Conservation (phyloP, 2,113 vertebrate genomes). For the Takifugu flavidus region DNA sequence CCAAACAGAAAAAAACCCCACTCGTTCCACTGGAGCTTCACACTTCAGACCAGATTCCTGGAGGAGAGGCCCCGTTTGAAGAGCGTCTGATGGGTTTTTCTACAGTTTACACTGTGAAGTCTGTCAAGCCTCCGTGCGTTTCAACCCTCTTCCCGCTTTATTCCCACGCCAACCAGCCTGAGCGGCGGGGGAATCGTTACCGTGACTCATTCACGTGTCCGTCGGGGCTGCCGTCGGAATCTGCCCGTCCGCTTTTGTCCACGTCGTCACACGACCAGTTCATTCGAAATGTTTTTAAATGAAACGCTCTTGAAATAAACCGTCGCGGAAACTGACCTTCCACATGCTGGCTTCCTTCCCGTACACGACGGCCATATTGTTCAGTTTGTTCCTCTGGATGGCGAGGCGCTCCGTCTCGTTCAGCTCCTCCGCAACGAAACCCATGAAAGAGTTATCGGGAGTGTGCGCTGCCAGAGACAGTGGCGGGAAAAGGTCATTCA, state of each 20-base stretch:
- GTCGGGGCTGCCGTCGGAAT: no score
- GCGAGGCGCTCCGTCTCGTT: constrained; percentile 83
- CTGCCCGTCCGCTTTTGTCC: no score
- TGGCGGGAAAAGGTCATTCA: constrained; percentile 13
- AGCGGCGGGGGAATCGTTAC: no score
- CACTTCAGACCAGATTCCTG: constrained; percentile 40
- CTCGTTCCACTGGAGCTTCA: constrained; percentile 21
- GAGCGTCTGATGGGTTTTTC: constrained; percentile 25
- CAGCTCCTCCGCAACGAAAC: constrained; percentile 93
- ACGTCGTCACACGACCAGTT: no score
- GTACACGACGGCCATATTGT: constrained; percentile 94
- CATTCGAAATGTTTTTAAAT: no score
- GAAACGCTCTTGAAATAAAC: no score
- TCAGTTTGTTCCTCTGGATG: constrained; percentile 84
- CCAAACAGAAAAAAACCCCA: not conserved
- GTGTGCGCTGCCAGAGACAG: constrained; percentile 85
- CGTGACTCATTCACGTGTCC: no score
- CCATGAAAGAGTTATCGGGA: constrained; percentile 99
- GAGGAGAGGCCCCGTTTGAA: constrained; percentile 34
- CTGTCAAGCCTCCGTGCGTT: not conserved
- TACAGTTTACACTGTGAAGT: not conserved
- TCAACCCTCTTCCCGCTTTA: constrained; percentile 9
- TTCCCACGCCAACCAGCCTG: not conserved
- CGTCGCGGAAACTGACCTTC: constrained; percentile 80
- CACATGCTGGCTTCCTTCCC: constrained; percentile 96